Evolutionary conservation across 2,888 invertebrate genomes (phyloP).

Genomic region (Hofmannophila pseudospretella): DNA sequence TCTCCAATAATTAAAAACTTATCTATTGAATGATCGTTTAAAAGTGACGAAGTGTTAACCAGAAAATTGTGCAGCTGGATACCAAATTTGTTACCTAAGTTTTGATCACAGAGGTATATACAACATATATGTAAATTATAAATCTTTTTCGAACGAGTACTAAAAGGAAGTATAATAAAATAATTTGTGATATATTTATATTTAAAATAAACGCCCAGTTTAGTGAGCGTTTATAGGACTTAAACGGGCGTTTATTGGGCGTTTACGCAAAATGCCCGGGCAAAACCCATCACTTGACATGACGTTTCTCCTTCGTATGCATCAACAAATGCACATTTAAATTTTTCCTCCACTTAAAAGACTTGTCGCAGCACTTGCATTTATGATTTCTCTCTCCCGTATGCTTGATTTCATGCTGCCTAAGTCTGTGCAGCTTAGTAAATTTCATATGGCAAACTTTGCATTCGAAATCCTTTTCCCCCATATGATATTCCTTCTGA

Average conservation of each 20-base stretch:
- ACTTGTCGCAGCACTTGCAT: slow-evolving; percentile 39
- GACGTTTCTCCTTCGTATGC: slow-evolving; percentile 33
- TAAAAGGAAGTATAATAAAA: too few species aligned
- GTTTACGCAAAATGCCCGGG: too few species aligned
- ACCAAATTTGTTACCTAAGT: background rate
- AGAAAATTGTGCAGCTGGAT: background rate
- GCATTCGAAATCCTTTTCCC: slow-evolving; percentile 31
- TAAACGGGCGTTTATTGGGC: too few species aligned
- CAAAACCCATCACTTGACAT: too few species aligned
- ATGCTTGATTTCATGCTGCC: slow-evolving; percentile 26
- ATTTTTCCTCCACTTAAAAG: slow-evolving; percentile 32
- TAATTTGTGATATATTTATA: too few species aligned
- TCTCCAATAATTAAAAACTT: background rate
- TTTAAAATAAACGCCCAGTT: too few species aligned
- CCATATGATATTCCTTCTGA: slow-evolving; percentile 39
- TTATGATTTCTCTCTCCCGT: slow-evolving; percentile 26
- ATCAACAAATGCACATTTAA: slow-evolving; percentile 29
- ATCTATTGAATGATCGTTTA: background rate
- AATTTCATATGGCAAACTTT: slow-evolving; percentile 27
- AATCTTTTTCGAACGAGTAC: background rate
- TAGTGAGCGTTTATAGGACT: too few species aligned
- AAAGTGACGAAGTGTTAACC: background rate
- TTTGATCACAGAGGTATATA: background rate
- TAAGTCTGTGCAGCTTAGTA: slow-evolving; percentile 15
- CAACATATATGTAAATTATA: background rate